Percentiles rank a stretch among this genome's conserved stretches.
phyloP scores from a whole-genome alignment of 2,888 invertebrate genomes.

The Coenonympha arcania region DNA sequence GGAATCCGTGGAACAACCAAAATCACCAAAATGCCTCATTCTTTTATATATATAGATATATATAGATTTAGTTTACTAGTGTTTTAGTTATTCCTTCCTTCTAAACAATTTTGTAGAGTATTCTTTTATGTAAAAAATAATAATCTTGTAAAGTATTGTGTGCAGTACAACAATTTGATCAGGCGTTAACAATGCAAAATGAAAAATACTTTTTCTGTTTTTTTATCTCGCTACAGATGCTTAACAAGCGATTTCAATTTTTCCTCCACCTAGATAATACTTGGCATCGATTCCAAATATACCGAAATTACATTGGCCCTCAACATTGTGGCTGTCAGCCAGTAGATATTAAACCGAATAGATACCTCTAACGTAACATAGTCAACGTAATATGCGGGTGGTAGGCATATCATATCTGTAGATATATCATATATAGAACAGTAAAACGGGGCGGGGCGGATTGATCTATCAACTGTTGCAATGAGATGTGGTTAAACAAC shows the following conservation, averaged over 20 bases:
- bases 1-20: too few relatives aligned
- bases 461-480: too few relatives aligned
- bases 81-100: too few relatives aligned
- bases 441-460: too few relatives aligned
- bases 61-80: too few relatives aligned
- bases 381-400: slow-evolving; percentile 21
- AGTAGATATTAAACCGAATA: slow-evolving; percentile 50
- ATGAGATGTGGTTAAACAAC: too few relatives aligned
- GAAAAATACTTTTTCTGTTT: slow-evolving; percentile 36
- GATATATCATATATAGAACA: too few relatives aligned
- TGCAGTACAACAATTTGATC: slow-evolving; percentile 8
- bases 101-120: too few relatives aligned
- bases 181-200: slow-evolving; percentile 25
- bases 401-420: slow-evolving; percentile 15
- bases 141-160: slow-evolving; percentile 6
- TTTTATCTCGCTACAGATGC: slow-evolving; percentile 35
- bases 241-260: slow-evolving; percentile 54
- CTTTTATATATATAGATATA: too few relatives aligned
- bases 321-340: slow-evolving; percentile 52
- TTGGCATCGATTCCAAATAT: slow-evolving; percentile 55
- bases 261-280: slow-evolving; percentile 46
- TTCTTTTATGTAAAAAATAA: too few relatives aligned
- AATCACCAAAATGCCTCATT: too few relatives aligned
- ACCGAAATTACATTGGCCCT: slow-evolving; percentile 43
- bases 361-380: slow-evolving; percentile 32